Percentiles rank a stretch among this genome's conserved stretches.
phyloP scores from a whole-genome alignment of 1,140 invertebrate species.

The Callitettix versicolor region DNA sequence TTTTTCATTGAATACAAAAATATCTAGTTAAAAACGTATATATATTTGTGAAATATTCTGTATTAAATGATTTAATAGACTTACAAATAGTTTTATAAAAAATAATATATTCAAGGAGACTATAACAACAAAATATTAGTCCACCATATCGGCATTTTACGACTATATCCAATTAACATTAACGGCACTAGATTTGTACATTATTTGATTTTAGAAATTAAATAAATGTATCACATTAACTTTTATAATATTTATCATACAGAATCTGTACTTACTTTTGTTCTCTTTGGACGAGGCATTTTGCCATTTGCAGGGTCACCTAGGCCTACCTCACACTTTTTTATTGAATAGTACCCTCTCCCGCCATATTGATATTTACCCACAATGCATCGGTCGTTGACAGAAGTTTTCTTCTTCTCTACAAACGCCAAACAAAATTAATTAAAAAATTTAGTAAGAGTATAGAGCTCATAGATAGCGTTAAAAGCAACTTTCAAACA shows the following conservation, averaged over 20 bases:
- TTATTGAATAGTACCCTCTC: slow-evolving; percentile 17
- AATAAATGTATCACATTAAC: no score
- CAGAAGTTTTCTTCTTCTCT: no score
- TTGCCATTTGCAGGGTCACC: slow-evolving; percentile 10
- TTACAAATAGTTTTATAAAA: background rate
- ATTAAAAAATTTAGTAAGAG: no score
- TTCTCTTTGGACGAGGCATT: slow-evolving; percentile 25
- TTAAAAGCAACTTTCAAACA: no score
- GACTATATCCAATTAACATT: background rate
- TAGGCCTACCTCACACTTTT: slow-evolving; percentile 13
- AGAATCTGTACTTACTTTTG: slow-evolving; percentile 4
- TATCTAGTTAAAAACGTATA: no score
- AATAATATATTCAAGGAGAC: background rate
- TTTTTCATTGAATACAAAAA: no score
- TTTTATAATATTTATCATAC: slow-evolving; percentile 5
- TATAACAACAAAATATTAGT: background rate
- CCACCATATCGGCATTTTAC: no score
- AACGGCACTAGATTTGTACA: background rate
- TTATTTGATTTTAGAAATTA: background rate
- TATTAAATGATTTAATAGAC: no score
- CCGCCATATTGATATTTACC: slow-evolving; percentile 24
- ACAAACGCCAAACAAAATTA: no score
- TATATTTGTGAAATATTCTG: no score
- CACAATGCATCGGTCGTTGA: slow-evolving; percentile 4
- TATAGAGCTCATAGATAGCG: no score